Conservation (phyloP, 2,113 vertebrate species). For the Urocolius indicus region DNA sequence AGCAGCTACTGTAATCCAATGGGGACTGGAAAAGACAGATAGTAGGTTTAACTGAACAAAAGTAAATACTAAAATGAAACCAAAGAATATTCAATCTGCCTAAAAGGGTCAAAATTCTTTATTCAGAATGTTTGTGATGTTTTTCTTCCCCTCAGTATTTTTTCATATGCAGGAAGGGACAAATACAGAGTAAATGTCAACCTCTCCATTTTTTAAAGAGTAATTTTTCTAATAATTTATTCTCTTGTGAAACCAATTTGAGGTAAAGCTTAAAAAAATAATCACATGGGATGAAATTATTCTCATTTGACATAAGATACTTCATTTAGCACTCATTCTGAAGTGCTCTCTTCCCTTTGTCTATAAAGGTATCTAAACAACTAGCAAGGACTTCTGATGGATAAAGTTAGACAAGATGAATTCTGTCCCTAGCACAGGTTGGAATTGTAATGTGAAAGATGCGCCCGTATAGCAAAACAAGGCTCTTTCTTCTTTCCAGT, state of each 20-base stretch:
- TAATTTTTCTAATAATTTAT: not conserved
- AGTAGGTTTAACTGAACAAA: not conserved
- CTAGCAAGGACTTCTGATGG: not conserved
- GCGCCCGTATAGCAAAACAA: not conserved
- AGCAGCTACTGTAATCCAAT: not conserved
- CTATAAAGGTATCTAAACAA: not conserved
- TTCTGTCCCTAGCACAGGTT: not conserved
- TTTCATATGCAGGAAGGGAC: not conserved
- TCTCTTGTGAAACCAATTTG: not conserved
- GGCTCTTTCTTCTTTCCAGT: not conserved
- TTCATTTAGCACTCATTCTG: not conserved
- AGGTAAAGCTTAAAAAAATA: not conserved
- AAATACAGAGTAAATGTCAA: not conserved
- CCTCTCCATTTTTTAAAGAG: not conserved
- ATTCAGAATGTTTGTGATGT: not conserved
- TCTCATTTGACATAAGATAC: not conserved
- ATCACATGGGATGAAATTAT: not conserved
- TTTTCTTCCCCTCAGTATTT: not conserved
- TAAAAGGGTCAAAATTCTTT: not conserved
- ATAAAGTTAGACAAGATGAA: not conserved
- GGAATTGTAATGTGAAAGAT: not conserved
- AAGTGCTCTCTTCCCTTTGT: not conserved
- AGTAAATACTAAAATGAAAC: not conserved
- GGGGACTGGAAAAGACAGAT: not conserved
- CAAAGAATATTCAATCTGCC: not conserved